Evolutionary conservation across 2,113 vertebrate species (phyloP), one percentile per base, ranked within the genome.

Genomic region (Oxyruncus cristatus): DNA sequence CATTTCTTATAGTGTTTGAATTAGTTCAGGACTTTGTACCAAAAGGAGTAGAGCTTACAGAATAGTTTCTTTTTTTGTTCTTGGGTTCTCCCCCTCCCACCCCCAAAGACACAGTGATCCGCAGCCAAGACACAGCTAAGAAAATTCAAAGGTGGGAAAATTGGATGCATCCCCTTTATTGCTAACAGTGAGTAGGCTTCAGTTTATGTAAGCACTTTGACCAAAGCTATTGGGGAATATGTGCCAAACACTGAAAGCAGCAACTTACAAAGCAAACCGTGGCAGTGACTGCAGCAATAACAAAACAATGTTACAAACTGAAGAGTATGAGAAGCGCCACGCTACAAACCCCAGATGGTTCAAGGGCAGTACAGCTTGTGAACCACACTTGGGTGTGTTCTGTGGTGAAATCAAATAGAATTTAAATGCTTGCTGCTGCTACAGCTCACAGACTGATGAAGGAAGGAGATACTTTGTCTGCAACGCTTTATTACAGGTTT

Each of bases 401-500:
- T 80, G 71, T 85, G 78, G 39, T 93, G 73, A 94, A 92, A 92
- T 50, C 58, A 92, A 91, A 66, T 77, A 85, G 44, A 81, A 37
- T 93, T 74, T 92, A 88, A 96, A 94, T 85, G 88, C 30, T 91
- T 88, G 66, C 50, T 95, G 58, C 46, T 95, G 76, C 74, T 86
- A 52, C 30, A 82, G 75, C 18, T 27, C 87, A 85, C 50, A 94
- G 71, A 39, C 37, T 37, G 63, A 72, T 80, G 66, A 89, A 88
- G 44, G 23, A 95, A 72, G 21, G 50, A 91, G 65, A 85, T 81
- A 76, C 89, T 76, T 91, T 75, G 61, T 70, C 61, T 93, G 67
- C 52, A 84, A 59, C 61, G 84, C 44, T 79, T 79, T 85, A 84
- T 92, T 94, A 81, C 65, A 81, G 76, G 61, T 32, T 84, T 93